Evolutionary conservation across 2,113 vertebrate genomes (phyloP).

Genomic region (Xerus inauris): DNA sequence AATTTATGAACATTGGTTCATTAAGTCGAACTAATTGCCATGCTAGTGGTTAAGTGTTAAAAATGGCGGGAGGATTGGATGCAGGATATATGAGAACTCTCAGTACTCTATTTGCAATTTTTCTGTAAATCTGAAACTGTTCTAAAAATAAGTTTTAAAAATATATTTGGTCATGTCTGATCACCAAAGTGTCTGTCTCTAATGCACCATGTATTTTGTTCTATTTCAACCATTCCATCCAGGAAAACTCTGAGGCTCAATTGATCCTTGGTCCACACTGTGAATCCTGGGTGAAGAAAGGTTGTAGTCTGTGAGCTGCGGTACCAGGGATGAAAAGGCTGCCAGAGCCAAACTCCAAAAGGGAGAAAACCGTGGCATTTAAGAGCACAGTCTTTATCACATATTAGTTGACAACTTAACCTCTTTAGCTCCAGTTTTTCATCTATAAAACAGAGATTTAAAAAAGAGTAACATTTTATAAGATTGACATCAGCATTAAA

Average conservation of each 20-base stretch:
- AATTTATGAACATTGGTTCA: neutral
- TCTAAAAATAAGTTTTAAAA: neutral
- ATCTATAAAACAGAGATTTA: neutral
- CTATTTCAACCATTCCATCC: neutral
- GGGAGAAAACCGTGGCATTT: neutral
- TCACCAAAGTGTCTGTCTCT: neutral
- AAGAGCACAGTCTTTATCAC: neutral
- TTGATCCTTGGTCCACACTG: neutral
- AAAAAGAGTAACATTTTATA: neutral
- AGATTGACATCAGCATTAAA: neutral
- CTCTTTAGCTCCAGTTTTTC: neutral
- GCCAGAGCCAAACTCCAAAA: neutral
- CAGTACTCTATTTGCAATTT: conserved; percentile 1
- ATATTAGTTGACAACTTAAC: neutral
- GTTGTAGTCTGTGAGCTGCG: no score
- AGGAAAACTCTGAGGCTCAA: neutral
- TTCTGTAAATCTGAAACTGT: neutral
- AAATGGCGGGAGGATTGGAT: neutral
- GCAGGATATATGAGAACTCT: neutral
- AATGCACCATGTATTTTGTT: neutral
- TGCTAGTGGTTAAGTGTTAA: neutral
- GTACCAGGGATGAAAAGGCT: neutral
- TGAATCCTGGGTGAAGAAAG: neutral
- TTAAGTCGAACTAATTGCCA: neutral
- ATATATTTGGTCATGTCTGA: neutral